Evolutionary conservation across 2,888 invertebrate species (phyloP).

Genomic region (Caenorhabditis angaria): DNA sequence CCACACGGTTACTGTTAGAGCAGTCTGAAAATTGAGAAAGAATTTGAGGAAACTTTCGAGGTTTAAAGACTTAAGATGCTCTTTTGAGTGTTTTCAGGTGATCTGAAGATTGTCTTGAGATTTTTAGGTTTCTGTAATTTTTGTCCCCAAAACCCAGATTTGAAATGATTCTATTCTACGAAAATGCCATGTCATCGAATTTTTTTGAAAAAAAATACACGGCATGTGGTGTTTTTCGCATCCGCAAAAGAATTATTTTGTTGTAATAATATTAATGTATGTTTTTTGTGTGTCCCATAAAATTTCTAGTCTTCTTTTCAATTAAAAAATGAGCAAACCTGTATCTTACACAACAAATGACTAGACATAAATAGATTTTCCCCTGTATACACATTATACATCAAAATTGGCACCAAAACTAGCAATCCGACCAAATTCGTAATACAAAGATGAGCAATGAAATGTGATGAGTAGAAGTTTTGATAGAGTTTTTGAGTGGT

Average conservation of each 20-base stretch:
- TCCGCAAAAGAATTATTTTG: too few species aligned
- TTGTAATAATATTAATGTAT: too few species aligned
- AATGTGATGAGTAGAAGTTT: constrained; percentile 71
- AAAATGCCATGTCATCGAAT: neutral
- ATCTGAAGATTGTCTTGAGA: too few species aligned
- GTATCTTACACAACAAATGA: constrained; percentile 63
- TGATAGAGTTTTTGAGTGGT: constrained; percentile 64
- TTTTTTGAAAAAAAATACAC: neutral
- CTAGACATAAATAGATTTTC: constrained; percentile 60
- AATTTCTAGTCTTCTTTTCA: neutral
- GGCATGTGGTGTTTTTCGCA: constrained; percentile 1
- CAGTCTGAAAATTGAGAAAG: constrained; percentile 57
- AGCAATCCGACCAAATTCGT: constrained; percentile 66
- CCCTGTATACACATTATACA: constrained; percentile 64
- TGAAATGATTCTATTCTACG: too few species aligned
- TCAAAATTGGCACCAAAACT: constrained; percentile 63
- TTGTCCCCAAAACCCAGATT: too few species aligned
- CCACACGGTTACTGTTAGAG: constrained; percentile 70
- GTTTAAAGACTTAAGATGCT: too few species aligned
- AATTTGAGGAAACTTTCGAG: too few species aligned
- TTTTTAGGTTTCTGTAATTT: too few species aligned
- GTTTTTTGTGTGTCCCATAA: too few species aligned
- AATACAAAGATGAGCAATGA: constrained; percentile 71
- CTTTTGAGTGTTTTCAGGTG: too few species aligned
- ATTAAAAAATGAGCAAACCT: constrained; percentile 58